A percentile compares a stretch with the other conserved stretches of the same genome.
Conservation (phyloP, 2,797 vertebrate species). For the Dromococcyx pavoninus region DNA sequence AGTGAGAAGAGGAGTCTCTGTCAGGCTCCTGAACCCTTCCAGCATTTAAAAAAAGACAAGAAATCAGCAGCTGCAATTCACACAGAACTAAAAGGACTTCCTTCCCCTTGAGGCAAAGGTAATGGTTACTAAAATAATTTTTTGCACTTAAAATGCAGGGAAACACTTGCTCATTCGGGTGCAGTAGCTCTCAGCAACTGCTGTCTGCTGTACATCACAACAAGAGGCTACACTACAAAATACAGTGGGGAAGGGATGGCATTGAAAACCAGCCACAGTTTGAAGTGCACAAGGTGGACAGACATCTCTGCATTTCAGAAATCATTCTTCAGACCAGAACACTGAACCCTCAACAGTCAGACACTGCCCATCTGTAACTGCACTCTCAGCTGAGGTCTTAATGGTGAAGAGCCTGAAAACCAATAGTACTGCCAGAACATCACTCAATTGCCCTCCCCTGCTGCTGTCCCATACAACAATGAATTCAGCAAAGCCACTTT, state of each 20-base stretch:
- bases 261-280: background rate
- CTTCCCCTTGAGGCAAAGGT: background rate
- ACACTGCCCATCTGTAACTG: background rate
- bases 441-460: accelerated
- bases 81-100: background rate
- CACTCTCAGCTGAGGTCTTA: background rate
- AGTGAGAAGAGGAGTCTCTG: background rate
- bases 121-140: background rate
- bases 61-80: background rate
- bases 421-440: accelerated
- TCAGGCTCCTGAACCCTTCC: background rate
- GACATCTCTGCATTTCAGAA: background rate
- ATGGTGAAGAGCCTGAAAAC: background rate
- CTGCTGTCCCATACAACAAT: background rate
- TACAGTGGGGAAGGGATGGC: background rate
- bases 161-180: background rate
- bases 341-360: background rate
- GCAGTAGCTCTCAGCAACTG: background rate
- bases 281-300: background rate
- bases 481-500: background rate
- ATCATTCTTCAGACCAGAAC: background rate
- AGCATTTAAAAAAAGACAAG: background rate
- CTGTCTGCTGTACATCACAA: background rate
- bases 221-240: background rate
- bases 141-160: background rate